Conservation (phyloP, 64 coral and sea anemone species). For the Montipora foliosa region DNA sequence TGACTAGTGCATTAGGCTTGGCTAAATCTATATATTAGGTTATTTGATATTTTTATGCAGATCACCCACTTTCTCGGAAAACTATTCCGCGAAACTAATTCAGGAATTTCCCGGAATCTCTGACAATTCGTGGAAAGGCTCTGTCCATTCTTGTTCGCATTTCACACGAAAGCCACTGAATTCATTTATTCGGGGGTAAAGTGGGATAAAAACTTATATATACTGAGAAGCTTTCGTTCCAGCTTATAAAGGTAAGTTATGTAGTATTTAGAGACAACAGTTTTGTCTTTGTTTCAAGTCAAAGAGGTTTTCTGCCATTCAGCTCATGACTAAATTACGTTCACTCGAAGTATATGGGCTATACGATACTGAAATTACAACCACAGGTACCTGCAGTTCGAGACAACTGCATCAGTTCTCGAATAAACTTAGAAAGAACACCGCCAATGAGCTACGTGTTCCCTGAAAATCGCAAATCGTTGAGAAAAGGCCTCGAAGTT, state of each 20-base stretch:
- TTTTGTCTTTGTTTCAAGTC: neutral
- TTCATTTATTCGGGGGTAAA: neutral
- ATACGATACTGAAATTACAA: neutral
- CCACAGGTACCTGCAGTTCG: neutral
- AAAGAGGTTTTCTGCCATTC: neutral
- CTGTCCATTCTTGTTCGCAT: neutral
- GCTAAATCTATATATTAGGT: neutral
- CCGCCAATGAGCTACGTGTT: neutral
- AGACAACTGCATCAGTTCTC: neutral
- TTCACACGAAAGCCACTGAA: neutral
- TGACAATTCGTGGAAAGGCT: conserved; percentile 8
- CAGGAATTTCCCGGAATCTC: neutral
- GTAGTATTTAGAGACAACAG: neutral
- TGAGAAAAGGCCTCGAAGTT: neutral
- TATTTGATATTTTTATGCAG: neutral
- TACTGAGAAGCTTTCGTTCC: neutral
- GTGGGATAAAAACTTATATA: neutral
- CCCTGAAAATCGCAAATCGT: neutral
- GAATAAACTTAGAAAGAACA: neutral
- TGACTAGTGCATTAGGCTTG: too few relatives aligned
- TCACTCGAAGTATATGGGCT: neutral
- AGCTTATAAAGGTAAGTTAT: neutral
- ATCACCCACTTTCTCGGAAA: neutral
- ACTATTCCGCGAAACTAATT: neutral
- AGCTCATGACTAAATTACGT: neutral